Conservation (phyloP, 1,140 invertebrate species). For the Eciton burchellii region DNA sequence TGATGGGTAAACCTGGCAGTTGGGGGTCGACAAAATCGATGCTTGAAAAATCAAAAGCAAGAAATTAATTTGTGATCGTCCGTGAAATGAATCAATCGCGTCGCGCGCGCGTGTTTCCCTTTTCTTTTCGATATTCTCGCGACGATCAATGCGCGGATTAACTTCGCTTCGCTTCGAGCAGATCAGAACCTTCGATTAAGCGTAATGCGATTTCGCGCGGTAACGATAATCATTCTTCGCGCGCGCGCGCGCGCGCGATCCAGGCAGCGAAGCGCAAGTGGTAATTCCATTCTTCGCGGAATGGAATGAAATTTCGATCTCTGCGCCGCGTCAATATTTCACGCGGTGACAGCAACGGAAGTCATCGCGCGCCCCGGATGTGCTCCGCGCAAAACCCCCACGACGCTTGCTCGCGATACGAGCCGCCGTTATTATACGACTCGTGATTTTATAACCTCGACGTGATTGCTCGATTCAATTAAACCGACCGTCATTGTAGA, state of each 20-base stretch:
- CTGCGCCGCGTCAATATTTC: conserved; percentile 42
- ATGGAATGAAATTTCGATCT: conserved; percentile 51
- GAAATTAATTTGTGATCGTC: too few relatives aligned
- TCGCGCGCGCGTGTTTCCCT: not conserved
- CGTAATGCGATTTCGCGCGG: conserved; percentile 17
- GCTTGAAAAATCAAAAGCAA: not conserved
- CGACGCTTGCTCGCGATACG: conserved; percentile 24
- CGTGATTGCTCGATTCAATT: conserved; percentile 60
- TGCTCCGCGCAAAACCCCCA: not conserved
- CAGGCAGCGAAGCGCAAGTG: conserved; percentile 12
- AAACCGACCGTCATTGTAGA: conserved; percentile 53
- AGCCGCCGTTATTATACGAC: conserved; percentile 47
- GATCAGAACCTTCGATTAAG: conserved; percentile 43
- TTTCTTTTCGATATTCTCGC: not conserved
- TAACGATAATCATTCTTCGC: conserved; percentile 49
- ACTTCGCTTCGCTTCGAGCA: conserved; percentile 9
- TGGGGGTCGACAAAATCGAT: too few relatives aligned
- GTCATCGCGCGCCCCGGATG: not conserved
- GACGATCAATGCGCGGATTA: conserved; percentile 8
- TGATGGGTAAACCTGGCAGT: too few relatives aligned
- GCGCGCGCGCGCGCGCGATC: too few relatives aligned
- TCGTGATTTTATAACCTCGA: conserved; percentile 53
- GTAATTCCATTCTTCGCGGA: conserved; percentile 36
- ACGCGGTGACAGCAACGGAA: conserved; percentile 25
- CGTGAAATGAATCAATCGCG: not conserved